Evolutionary conservation across 2,888 invertebrate species (phyloP), one percentile per base, ranked within the genome.

Genomic region (Drosophila atripex): DNA sequence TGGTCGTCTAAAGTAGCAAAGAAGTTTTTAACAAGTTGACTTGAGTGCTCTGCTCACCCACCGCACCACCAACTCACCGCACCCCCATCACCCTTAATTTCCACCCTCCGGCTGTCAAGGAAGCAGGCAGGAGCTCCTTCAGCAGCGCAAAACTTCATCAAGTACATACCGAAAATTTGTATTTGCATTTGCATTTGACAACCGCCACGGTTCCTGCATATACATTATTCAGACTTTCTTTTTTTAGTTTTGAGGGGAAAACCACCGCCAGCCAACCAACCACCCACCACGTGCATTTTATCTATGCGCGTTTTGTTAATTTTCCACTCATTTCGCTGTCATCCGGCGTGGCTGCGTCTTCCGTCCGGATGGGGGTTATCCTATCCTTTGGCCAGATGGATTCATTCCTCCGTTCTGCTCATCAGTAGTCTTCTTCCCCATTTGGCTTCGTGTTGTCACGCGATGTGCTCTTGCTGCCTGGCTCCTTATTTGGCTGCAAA

Each of bases 271-370:
- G 8, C 18, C 47, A 16, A 39, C 18, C 25, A 18, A 6, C 39
- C 9, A 1, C 39, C 25, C 50, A 76, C 55, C 46, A 69, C 71
- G 66, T 72, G 82, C 79, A 63, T 65, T 86, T 77, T 80, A 75
- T 80, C 86, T 77, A 71, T 72, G 71, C 60, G 57, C 80, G 78
- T 76, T 86, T 84, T 82, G 80, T 86, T 82, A 82, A 82, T 82
- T 82, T 82, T 82, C 74, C 55, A 80, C 84, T 80, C 86, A 82
- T 70, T 70, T 70, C 54, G 54, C 61, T 70, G 82, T 78, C 78
- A 71, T 76, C 71, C 69, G 64, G 49, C 46, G 51, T 41, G 45
- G 49, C 54, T 64, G 52, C 39, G 45, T 51, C 71, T 53, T 60
- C 49, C 73, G 53, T n/a, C 46, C 25, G 23, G 55, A 43, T 43